Conservation (phyloP, 2,113 vertebrate genomes). For the Mirza zaza region DNA sequence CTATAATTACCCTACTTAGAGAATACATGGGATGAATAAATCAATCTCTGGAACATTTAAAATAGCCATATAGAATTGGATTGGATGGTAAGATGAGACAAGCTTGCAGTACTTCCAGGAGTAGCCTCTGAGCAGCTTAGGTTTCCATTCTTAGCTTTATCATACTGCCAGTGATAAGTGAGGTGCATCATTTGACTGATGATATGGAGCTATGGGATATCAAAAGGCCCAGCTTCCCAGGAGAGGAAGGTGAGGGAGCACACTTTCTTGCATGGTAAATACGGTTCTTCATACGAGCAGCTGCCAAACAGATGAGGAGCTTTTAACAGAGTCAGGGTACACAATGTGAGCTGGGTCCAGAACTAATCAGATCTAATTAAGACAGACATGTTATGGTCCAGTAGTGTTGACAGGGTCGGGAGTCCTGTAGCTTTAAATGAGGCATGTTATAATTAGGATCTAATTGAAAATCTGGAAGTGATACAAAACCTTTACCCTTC, state of each 20-base stretch:
- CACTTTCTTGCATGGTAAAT: slow-evolving; percentile 62
- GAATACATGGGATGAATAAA: not conserved
- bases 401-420: slow-evolving; percentile 80
- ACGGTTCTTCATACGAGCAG: slow-evolving; percentile 68
- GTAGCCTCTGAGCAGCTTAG: not conserved
- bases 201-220: not conserved
- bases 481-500: slow-evolving; percentile 81
- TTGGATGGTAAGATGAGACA: not conserved
- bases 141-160: not conserved
- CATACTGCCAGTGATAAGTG: slow-evolving; percentile 7
- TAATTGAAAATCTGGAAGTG: slow-evolving; percentile 89
- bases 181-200: slow-evolving; percentile 36
- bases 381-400: slow-evolving; percentile 84
- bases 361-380: slow-evolving; percentile 91
- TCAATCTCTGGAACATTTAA: not conserved
- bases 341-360: slow-evolving; percentile 81
- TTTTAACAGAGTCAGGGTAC: slow-evolving; percentile 68
- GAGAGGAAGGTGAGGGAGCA: slow-evolving; percentile 52
- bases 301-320: slow-evolving; percentile 84
- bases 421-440: slow-evolving; percentile 86
- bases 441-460: slow-evolving; percentile 87
- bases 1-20: not conserved
- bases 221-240: slow-evolving; percentile 51
- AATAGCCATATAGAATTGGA: not conserved
- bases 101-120: not conserved